Base-by-base conservation (phyloP, 2,797 vertebrate species). In the Hybognathus amarus region DNA sequence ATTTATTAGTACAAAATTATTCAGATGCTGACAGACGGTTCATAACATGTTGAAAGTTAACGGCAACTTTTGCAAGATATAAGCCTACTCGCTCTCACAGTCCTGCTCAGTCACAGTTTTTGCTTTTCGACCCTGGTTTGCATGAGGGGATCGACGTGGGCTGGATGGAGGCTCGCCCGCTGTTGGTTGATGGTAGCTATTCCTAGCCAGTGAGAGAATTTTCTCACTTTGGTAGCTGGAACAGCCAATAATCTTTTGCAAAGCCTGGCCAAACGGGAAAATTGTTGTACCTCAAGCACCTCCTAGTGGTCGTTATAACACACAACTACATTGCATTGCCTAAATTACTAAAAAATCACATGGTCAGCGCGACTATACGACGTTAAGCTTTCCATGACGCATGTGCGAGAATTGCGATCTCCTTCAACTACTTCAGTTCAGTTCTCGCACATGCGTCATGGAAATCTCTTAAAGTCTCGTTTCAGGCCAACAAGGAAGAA, bases 191-290 rank as follows among this genome's bases (percentile, higher is more conserved):
- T 18, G 5, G 3, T 33, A 33, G 30, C 18, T 20, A 18, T 52
- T 52, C 18, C 50, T 52, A 52, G 6, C 50, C 50, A 52, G 18
- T 52, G 18, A 52, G 18, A 20, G 2, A 20, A 7, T 11, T 1
- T 0, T 40, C 22, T 59, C 1, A 2, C 27, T 75, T 52, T 13
- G 56, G 30, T 54, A 45, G 47, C 45, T 30, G n/a, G 45, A 33
- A 69, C 33, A 77, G 73, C 33, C 33, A 77, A 56, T n/a, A 56
- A 30, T 33, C 6, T 77, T 83, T 56, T 76, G 68, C 50, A 52
- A 52, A 52, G 6, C 8, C 22, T 54, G 52, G 64, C n/a, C 33
- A 77, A 67, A 22, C 8, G 73, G 74, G 33, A 5, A 69, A 69
- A 77, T 36, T 59, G 63, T 77, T 2, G 6, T 77, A 11, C 15